Conservation (phyloP, 2,888 invertebrate species). For the Volucella zonaria region DNA sequence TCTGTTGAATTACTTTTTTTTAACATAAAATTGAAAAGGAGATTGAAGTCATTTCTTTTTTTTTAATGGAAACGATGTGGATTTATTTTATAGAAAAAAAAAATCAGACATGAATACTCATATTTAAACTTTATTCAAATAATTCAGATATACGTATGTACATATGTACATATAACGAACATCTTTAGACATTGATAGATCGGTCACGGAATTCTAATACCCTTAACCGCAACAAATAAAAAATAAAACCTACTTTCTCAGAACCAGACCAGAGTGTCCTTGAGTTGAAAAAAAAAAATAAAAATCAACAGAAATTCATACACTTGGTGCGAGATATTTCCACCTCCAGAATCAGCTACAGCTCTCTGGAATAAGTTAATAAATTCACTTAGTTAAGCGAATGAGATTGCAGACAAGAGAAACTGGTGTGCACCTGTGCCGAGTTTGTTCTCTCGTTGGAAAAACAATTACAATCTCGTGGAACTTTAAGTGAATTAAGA, state of each 20-base stretch:
- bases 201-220: constrained; percentile 41
- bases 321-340: constrained; percentile 28
- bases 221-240: constrained; percentile 27
- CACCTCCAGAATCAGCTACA: constrained; percentile 22
- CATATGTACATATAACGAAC: neutral
- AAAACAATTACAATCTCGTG: constrained; percentile 68
- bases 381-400: constrained; percentile 68
- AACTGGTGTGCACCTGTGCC: constrained; percentile 60
- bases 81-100: too few relatives aligned
- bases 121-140: neutral
- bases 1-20: constrained; percentile 5
- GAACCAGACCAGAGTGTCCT: constrained; percentile 10
- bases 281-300: neutral
- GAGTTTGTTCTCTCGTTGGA: constrained; percentile 22
- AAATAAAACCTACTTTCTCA: constrained; percentile 9
- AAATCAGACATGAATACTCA: neutral
- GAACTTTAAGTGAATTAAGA: constrained; percentile 71
- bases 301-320: neutral
- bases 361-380: constrained; percentile 49
- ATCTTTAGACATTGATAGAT: constrained; percentile 64
- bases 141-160: neutral
- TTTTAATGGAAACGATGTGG: constrained; percentile 10
- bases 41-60: constrained; percentile 2
- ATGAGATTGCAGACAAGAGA: constrained; percentile 60
- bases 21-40: neutral